phyloP scores from a whole-genome alignment of 2,113 vertebrate genomes.

The Illadopsis cleaveri region DNA sequence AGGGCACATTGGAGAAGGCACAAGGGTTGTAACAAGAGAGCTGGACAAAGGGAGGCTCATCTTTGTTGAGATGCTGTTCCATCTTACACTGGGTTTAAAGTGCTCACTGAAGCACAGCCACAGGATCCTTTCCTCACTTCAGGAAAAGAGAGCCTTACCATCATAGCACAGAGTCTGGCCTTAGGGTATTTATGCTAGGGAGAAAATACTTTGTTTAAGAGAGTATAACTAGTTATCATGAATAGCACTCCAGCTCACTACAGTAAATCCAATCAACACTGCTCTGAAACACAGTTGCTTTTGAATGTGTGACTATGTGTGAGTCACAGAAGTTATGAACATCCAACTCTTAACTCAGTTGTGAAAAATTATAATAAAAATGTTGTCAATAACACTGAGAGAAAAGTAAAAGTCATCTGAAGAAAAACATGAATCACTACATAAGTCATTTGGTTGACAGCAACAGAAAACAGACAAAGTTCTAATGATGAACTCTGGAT shows the following conservation, averaged over 20 bases:
- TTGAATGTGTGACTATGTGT: background rate
- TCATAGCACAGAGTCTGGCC: background rate
- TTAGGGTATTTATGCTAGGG: background rate
- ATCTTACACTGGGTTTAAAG: background rate
- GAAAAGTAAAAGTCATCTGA: background rate
- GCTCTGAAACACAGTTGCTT: background rate
- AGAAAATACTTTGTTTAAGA: background rate
- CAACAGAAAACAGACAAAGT: background rate
- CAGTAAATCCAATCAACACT: background rate
- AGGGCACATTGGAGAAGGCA: background rate
- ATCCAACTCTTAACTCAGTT: background rate
- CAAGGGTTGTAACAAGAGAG: background rate
- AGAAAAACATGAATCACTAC: background rate
- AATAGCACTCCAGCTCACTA: background rate
- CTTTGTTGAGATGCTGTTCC: background rate
- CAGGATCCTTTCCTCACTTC: background rate
- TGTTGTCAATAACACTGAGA: background rate
- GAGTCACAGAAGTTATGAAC: background rate
- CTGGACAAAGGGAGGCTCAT: background rate
- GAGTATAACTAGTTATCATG: background rate
- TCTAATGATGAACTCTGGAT: background rate
- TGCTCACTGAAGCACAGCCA: background rate
- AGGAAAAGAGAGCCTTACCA: background rate
- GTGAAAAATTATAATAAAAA: slow-evolving; percentile 4
- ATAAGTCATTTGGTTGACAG: background rate